These are phyloP conservation scores for Crotophaga sulcirostris DNA, from an alignment of 2,113 vertebrate species.

Conservation along the genomic window DNA sequence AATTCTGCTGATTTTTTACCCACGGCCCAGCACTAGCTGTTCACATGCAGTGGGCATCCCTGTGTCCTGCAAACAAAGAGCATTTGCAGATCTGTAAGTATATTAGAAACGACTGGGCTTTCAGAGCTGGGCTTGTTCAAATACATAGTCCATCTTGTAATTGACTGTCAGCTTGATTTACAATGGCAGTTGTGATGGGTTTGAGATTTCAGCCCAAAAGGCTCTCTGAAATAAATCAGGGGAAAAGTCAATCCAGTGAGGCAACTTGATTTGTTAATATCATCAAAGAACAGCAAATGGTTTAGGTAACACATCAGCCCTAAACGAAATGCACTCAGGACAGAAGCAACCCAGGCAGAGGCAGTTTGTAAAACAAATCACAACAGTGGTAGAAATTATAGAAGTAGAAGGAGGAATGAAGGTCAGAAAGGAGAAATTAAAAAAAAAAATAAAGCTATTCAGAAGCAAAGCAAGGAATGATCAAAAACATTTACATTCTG, in stretches of 20 bases:
- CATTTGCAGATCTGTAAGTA: neutral
- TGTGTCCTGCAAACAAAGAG: neutral
- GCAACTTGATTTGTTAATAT: conserved; percentile 53
- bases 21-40: neutral
- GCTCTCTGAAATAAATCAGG: conserved; percentile 37
- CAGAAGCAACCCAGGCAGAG: conserved; percentile 1
- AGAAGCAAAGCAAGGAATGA: neutral
- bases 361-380: conserved; percentile 35
- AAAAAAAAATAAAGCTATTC: neutral
- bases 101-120: conserved; percentile 14
- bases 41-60: neutral
- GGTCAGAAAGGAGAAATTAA: neutral
- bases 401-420: neutral
- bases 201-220: conserved; percentile 53
- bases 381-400: neutral
- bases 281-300: conserved; percentile 36
- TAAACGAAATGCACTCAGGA: conserved; percentile 18
- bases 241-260: conserved; percentile 52
- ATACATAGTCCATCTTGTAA: conserved; percentile 50
- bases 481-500: neutral
- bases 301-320: conserved; percentile 25
- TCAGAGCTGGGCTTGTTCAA: neutral
- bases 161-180: conserved; percentile 62
- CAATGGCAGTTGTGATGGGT: conserved; percentile 46
- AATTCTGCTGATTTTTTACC: neutral